phyloP scores from a whole-genome alignment of 2,113 vertebrate genomes.

The Synodontis membranacea region DNA sequence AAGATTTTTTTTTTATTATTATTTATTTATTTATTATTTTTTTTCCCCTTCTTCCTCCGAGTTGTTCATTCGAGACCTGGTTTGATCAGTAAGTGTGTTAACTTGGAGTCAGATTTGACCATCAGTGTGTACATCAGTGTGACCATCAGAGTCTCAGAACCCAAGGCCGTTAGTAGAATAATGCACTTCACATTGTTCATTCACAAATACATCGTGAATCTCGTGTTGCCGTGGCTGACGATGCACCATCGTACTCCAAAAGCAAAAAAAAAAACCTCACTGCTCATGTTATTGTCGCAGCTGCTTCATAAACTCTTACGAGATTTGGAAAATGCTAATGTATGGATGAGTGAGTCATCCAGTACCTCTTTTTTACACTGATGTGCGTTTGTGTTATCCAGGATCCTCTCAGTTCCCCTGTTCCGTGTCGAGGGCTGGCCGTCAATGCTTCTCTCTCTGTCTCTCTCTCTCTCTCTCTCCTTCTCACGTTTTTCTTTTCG shows the following conservation, averaged over 20 bases:
- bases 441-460: background rate
- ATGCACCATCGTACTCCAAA: background rate
- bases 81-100: background rate
- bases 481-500: background rate
- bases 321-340: background rate
- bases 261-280: background rate
- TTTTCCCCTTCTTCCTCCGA: background rate
- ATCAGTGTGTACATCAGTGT: background rate
- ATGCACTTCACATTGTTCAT: background rate
- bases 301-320: background rate
- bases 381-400: background rate
- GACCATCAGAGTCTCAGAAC: too few relatives aligned
- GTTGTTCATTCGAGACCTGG: background rate
- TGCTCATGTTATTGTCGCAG: conserved; percentile 13
- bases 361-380: conserved; percentile 27
- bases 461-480: background rate
- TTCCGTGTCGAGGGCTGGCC: background rate
- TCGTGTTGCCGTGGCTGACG: background rate
- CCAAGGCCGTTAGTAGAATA: too few relatives aligned
- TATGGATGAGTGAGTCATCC: background rate
- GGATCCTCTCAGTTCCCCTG: background rate
- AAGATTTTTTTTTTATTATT: background rate
- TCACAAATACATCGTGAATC: background rate
- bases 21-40: background rate
- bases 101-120: background rate